Evolutionary conservation across 2,113 vertebrate genomes (phyloP).

Genomic region (Poeciliopsis prolifica): DNA sequence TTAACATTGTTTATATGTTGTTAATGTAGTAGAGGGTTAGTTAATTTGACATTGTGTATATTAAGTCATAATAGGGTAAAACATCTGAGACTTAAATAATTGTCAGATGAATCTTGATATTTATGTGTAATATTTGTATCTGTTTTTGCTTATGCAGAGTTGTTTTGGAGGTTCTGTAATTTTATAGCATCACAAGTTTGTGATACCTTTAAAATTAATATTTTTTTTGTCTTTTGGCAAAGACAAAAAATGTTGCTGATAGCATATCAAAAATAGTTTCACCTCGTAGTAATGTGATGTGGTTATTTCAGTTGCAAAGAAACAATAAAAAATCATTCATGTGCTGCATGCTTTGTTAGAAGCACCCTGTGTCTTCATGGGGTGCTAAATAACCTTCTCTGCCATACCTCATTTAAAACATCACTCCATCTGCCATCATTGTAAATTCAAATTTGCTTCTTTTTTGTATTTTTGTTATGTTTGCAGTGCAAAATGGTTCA

Average conservation of each 20-base stretch:
- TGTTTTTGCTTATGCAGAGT: constrained; percentile 19
- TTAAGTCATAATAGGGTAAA: background rate
- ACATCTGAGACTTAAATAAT: background rate
- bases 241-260: background rate
- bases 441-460: constrained; percentile 17
- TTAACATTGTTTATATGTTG: background rate
- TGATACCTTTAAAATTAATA: background rate
- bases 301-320: background rate
- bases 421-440: background rate
- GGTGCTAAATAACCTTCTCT: background rate
- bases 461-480: constrained; percentile 26
- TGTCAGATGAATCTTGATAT: background rate
- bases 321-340: background rate
- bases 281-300: background rate
- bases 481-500: constrained; percentile 95
- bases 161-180: constrained; percentile 16
- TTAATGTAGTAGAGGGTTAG: background rate
- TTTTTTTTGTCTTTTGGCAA: no score
- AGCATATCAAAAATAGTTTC: background rate
- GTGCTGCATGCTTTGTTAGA: background rate
- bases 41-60: background rate
- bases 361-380: background rate
- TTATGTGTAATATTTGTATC: background rate
- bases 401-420: background rate
- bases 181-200: background rate